Base-by-base conservation (phyloP, 2,888 invertebrate species). In the Nomada goodeniana region DNA sequence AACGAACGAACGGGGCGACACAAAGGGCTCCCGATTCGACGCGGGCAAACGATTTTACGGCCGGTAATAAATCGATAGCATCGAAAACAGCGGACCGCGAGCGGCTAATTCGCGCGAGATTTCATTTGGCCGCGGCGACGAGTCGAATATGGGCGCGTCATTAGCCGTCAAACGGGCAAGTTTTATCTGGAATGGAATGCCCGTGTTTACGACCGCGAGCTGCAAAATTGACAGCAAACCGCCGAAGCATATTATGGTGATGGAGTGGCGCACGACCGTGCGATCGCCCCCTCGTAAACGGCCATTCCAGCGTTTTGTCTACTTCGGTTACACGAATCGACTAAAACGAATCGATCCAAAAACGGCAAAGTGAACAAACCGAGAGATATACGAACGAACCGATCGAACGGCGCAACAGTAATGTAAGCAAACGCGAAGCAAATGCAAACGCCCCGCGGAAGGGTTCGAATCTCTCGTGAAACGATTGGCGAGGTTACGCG, bases 171-270 rank as follows among this genome's bases (percentile, higher is more conserved):
- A 85, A 87, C 57, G 61, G 72, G 69, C 68, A 74, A 87, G 79
- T 87, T 88, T 88, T 87, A 82, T 86, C 80, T 77, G 88, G 71
- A 70, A 76, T 72, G 80, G 80, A 86, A 88, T 79, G 78, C 67
- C 67, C 74, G 60, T 86, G 86, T 88, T 88, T 83, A 86, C 82
- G 76, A 82, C 75, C 84, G 80, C 80, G 77, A 78, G 84, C 83
- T 84, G 80, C 85, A 82, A 87, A 88, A 88, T 88, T 88, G 88
- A 88, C 88, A 84, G 82, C 77, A 82, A 65, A 87, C 84, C 86
- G 78, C 80, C 78, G 85, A 76, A 83, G 80, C 86, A 80, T 89
- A 88, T 87, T 88, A 85, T 83, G 76, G 83, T 78, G 86, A 86
- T 84, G 80, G 83, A 86, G 86, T 82, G 82, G 80, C 78, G 57